Base-by-base conservation (phyloP, 2,113 vertebrate genomes). In the Odontesthes bonariensis region DNA sequence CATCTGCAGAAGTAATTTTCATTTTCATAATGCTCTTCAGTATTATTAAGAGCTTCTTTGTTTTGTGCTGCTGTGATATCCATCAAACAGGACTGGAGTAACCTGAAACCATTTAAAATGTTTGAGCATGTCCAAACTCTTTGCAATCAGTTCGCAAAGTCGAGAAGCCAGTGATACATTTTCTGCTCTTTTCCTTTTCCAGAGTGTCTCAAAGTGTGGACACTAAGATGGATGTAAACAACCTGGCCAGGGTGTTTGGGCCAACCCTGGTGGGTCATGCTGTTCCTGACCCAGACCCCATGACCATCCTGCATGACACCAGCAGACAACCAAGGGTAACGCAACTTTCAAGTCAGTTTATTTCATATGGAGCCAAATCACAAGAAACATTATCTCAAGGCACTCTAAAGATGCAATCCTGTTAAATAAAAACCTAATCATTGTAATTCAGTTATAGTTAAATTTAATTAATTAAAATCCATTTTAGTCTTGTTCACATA, bases 201-300 rank as follows among this genome's bases (percentile, higher is more conserved):
- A 99, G 97, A 81, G 97, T 98, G 77, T 94, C 97, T 81, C 93
- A 94, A 80, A 94, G 95, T 87, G 89, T 91, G 0, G 92, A 94
- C 3, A 96, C 95, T 2, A 98, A 96, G 93, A 98, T 98, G 97
- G 95, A 97, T 27, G 19, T 94, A 60, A 61, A 79, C 69, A 98
- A 98, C 86, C 82, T 98, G 87, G 93, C 97, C 72, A 95, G 94
- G 80, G 92, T 98, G 52, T 98, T 98, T 86, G 97, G 97, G 3
- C 97, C 97, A 9, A 98, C 97, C 0, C 92, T 98, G 12, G 97
- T 98, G 0, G 97, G 95, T 23, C 96, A 98, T 1, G 96, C 95
- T 0, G 93, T 96, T 4, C 90, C 96, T 7, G 94, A 97, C 64
- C 97, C 97, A 32, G 96, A 97, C 66, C 96, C 96, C 0, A 86